phyloP scores from a whole-genome alignment of 2,113 vertebrate genomes.

The Lucifuga dentata region DNA sequence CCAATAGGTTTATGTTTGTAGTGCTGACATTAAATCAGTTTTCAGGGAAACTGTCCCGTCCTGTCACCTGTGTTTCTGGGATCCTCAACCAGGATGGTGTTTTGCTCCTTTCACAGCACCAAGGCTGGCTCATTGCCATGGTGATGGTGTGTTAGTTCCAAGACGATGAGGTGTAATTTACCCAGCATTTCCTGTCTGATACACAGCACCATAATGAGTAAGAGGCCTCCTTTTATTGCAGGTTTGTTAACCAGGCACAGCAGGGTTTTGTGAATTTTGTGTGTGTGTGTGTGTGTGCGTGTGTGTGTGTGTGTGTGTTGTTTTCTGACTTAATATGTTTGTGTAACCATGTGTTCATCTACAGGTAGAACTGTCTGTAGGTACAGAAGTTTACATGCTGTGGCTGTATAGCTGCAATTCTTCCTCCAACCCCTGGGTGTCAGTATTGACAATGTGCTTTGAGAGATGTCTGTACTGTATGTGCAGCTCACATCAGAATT shows the following conservation, averaged over 20 bases:
- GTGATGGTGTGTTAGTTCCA: constrained; percentile 70
- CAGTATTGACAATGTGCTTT: constrained; percentile 76
- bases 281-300: constrained; percentile 26
- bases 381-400: constrained; percentile 6
- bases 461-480: background rate
- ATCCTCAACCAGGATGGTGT: constrained; percentile 28
- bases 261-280: constrained; percentile 10
- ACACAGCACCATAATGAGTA: constrained; percentile 75
- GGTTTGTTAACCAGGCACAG: constrained; percentile 69
- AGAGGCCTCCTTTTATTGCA: constrained; percentile 72
- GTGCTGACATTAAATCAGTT: constrained; percentile 1
- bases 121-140: constrained; percentile 73
- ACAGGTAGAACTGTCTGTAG: constrained; percentile 30
- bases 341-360: constrained; percentile 26
- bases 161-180: constrained; percentile 76
- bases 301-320: constrained; percentile 23
- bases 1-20: background rate
- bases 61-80: constrained; percentile 8
- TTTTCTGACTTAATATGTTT: constrained; percentile 15
- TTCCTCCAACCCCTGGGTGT: constrained; percentile 75
- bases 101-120: constrained; percentile 66
- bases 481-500: too few relatives aligned
- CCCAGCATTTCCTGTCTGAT: constrained; percentile 80
- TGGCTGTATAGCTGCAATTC: constrained; percentile 66
- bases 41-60: constrained; percentile 2